Percentiles rank a stretch among this genome's conserved stretches.
Conservation (phyloP, 2,888 invertebrate species). For the Zaprionus lineosus region DNA sequence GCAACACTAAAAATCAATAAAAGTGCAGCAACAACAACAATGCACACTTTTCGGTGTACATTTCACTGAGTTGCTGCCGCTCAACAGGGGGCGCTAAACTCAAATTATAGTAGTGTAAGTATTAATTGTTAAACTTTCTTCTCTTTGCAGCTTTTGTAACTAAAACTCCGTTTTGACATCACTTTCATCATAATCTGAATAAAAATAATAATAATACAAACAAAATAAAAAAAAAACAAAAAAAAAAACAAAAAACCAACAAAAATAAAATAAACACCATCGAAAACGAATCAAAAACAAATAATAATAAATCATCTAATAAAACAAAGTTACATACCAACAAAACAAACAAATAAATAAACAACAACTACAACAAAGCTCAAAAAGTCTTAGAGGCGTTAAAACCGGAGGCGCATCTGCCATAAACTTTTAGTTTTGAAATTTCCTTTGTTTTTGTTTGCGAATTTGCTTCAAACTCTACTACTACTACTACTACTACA, state of each 20-base stretch:
- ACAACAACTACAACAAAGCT: constrained; percentile 67
- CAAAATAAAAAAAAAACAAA: constrained; percentile 48
- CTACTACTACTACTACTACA: constrained; percentile 16
- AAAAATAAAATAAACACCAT: constrained; percentile 69
- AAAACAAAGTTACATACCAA: constrained; percentile 66
- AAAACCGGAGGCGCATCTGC: constrained; percentile 59
- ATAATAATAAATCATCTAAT: constrained; percentile 81
- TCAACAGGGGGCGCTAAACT: constrained; percentile 31
- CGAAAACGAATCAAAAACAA: constrained; percentile 79
- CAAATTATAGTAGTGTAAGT: constrained; percentile 12
- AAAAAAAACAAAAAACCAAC: constrained; percentile 47
- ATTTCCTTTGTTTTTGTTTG: constrained; percentile 68
- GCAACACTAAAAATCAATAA: constrained; percentile 76
- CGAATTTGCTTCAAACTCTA: constrained; percentile 44
- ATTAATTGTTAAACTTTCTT: constrained; percentile 49
- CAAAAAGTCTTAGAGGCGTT: constrained; percentile 68
- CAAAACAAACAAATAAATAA: constrained; percentile 40
- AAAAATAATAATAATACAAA: constrained; percentile 73
- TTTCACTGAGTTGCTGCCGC: constrained; percentile 54
- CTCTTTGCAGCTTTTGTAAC: constrained; percentile 83
- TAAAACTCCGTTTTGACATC: constrained; percentile 84
- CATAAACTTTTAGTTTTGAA: constrained; percentile 70
- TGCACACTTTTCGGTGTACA: constrained; percentile 55
- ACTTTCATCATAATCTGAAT: constrained; percentile 83
- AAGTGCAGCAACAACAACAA: constrained; percentile 63